These are phyloP conservation scores for Trichonephila clavata DNA, from an alignment of 1,140 invertebrate species.

Conservation along the genomic window DNA sequence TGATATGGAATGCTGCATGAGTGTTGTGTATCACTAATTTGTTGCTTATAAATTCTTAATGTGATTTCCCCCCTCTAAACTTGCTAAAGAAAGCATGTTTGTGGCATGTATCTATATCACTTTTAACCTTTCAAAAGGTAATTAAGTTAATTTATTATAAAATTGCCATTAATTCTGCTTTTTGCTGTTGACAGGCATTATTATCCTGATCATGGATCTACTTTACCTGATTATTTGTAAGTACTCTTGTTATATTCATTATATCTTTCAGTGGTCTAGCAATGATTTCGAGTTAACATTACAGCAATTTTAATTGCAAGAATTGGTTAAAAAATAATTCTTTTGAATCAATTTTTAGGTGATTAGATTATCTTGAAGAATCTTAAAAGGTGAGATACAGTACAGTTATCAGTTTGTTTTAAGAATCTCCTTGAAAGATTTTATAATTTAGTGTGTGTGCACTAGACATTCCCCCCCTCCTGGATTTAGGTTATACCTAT, in stretches of 20 bases:
- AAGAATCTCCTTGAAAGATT: too few species aligned
- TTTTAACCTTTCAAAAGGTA: background rate
- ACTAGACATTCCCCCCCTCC: too few species aligned
- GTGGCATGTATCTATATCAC: background rate
- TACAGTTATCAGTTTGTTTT: too few species aligned
- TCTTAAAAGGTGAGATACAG: too few species aligned
- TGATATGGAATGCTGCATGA: conserved; percentile 72
- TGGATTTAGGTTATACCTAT: too few species aligned
- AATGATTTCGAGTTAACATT: background rate
- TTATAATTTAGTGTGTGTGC: too few species aligned
- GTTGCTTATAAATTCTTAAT: background rate
- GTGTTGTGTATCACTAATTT: background rate
- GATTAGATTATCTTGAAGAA: too few species aligned
- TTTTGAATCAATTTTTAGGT: too few species aligned
- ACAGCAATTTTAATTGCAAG: background rate
- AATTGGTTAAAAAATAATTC: background rate
- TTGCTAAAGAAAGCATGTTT: background rate
- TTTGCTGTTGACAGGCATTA: conserved; percentile 69
- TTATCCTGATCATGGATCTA: conserved; percentile 81
- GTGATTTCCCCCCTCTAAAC: background rate
- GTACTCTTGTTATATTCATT: conserved; percentile 78
- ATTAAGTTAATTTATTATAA: background rate
- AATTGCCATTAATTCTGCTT: background rate
- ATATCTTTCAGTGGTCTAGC: too few species aligned
- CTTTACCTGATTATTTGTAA: conserved; percentile 87